A percentile compares a stretch with the other conserved stretches of the same genome.
phyloP scores from a whole-genome alignment of 2,888 invertebrate genomes.

The Hirtodrosophila histrioides region DNA sequence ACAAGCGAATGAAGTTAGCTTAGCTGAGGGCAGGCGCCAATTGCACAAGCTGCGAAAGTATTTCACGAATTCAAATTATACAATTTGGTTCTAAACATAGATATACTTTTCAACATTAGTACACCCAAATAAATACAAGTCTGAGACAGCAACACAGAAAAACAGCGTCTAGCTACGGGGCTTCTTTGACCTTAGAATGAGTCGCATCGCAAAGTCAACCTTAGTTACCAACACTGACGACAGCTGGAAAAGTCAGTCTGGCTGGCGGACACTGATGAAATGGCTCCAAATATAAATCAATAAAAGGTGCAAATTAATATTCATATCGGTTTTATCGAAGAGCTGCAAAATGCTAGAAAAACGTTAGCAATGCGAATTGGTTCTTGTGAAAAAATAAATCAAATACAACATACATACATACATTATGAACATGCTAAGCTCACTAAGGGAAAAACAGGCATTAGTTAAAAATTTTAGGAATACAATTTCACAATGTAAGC shows the following conservation, averaged over 20 bases:
- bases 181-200: too few relatives aligned
- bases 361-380: constrained; percentile 11
- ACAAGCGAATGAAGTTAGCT: not conserved
- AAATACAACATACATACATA: not conserved
- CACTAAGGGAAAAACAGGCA: too few relatives aligned
- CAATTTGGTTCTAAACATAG: too few relatives aligned
- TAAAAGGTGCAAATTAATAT: constrained; percentile 10
- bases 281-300: constrained; percentile 14
- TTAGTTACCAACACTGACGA: constrained; percentile 14
- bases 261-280: constrained; percentile 17
- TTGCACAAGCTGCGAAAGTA: not conserved
- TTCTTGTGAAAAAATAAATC: constrained; percentile 13
- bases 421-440: too few relatives aligned
- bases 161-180: too few relatives aligned
- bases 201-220: not conserved
- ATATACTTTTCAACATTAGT: too few relatives aligned
- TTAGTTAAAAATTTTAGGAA: too few relatives aligned
- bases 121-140: too few relatives aligned
- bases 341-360: constrained; percentile 12
- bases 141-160: too few relatives aligned
- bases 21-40: not conserved
- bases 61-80: not conserved
- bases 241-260: constrained; percentile 9
- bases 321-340: too few relatives aligned
- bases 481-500: too few relatives aligned